Evolutionary conservation across 2,797 vertebrate genomes (phyloP).

Genomic region (Heteromormyrus szaboi): DNA sequence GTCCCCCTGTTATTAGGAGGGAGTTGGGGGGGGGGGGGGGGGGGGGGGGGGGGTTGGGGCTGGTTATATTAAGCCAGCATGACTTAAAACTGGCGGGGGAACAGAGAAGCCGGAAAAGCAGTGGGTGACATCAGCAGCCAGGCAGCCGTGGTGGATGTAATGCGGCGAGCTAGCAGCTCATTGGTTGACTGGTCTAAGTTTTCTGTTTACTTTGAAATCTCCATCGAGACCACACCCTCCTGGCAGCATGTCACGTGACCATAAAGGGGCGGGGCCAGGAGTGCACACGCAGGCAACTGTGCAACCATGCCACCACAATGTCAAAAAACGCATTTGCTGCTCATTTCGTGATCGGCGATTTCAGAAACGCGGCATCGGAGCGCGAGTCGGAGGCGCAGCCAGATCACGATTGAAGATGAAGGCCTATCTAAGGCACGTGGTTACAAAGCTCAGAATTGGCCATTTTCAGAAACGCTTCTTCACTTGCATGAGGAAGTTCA

Average conservation of each 20-base stretch:
- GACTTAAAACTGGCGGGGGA: constrained; percentile 13
- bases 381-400: not conserved
- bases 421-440: not conserved
- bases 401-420: not conserved
- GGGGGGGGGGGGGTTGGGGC: not conserved
- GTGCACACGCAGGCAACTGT: not conserved
- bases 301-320: not conserved
- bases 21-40: not conserved
- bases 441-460: not conserved
- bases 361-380: not conserved
- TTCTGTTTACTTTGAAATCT: not conserved
- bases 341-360: not conserved
- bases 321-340: not conserved
- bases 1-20: constrained; percentile 19
- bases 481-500: not conserved
- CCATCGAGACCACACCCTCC: not conserved
- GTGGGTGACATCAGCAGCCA: constrained; percentile 20
- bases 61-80: constrained; percentile 32
- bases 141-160: not conserved
- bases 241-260: not conserved
- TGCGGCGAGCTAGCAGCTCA: not conserved
- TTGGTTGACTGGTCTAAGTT: not conserved
- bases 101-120: constrained; percentile 3
- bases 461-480: not conserved
- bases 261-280: not conserved